Evolutionary conservation across 1,140 invertebrate species (phyloP).

Genomic region (Drosophila truncata): DNA sequence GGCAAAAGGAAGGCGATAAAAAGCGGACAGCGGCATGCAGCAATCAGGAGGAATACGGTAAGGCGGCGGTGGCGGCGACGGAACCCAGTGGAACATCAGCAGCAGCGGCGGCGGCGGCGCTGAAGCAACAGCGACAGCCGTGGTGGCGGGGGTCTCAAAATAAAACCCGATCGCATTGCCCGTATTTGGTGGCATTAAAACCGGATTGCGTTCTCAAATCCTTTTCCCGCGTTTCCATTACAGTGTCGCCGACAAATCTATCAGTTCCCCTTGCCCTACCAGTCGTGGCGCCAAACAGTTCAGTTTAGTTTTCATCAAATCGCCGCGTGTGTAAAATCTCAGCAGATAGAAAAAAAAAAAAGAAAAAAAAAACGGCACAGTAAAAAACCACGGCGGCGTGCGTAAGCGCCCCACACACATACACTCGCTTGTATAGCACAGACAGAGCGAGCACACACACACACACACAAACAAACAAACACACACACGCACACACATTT

Average conservation of each 20-base stretch:
- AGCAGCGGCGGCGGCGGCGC: slow-evolving; percentile 2
- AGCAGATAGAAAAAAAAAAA: neutral
- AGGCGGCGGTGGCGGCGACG: slow-evolving; percentile 1
- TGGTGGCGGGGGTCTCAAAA: slow-evolving; percentile 14
- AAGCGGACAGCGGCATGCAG: slow-evolving; percentile 39
- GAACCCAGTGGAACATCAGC: neutral
- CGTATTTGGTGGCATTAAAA: slow-evolving; percentile 38
- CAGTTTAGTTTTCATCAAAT: slow-evolving; percentile 11
- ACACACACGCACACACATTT: slow-evolving; percentile 7
- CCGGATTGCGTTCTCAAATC: slow-evolving; percentile 13
- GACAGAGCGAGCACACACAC: slow-evolving; percentile 8
- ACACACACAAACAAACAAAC: neutral
- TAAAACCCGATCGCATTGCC: slow-evolving; percentile 26
- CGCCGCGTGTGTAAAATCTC: slow-evolving; percentile 23
- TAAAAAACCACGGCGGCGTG: slow-evolving; percentile 23
- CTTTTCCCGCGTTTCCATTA: slow-evolving; percentile 39
- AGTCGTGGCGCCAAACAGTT: slow-evolving; percentile 26
- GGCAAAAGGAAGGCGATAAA: slow-evolving; percentile 40
- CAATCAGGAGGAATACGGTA: slow-evolving; percentile 20
- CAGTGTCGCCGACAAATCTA: slow-evolving; percentile 1
- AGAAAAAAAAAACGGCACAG: neutral
- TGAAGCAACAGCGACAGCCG: slow-evolving; percentile 16
- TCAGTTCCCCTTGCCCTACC: neutral
- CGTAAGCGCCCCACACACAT: slow-evolving; percentile 34
- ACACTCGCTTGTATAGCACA: slow-evolving; percentile 10